Percentiles rank a stretch among this genome's conserved stretches.
phyloP scores from a whole-genome alignment of 2,113 vertebrate species.

The Gobius niger region DNA sequence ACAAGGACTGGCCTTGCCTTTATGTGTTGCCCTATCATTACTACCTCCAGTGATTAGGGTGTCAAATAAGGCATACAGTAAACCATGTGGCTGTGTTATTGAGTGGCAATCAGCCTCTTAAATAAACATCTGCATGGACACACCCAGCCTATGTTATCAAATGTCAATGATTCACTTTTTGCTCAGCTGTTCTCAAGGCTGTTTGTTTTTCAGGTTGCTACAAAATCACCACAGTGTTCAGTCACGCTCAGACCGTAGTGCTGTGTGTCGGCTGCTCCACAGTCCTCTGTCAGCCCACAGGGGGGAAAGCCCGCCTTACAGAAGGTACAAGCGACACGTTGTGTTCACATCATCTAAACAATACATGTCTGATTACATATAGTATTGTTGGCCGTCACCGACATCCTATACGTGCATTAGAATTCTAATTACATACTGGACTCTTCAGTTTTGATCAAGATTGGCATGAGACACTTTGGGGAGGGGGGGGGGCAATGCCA shows the following conservation, averaged over 20 bases:
- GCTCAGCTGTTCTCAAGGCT: not conserved
- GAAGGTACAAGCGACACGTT: conserved; percentile 64
- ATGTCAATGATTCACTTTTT: not conserved
- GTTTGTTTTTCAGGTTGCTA: conserved; percentile 69
- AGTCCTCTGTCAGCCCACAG: conserved; percentile 77
- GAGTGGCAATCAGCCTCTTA: conserved; percentile 40
- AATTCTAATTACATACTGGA: no score
- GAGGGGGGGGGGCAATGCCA: no score
- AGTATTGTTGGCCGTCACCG: no score
- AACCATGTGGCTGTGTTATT: conserved; percentile 38
- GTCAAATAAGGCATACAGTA: conserved; percentile 69
- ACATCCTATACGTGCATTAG: no score
- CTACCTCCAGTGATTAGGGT: conserved; percentile 56
- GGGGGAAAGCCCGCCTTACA: conserved; percentile 78
- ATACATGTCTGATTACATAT: no score
- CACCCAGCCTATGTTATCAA: not conserved
- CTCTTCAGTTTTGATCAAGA: no score
- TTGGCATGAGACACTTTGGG: no score
- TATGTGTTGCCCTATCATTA: conserved; percentile 71
- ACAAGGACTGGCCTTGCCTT: conserved; percentile 51
- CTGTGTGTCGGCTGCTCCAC: conserved; percentile 79
- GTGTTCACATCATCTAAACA: no score
- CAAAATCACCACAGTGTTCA: conserved; percentile 81
- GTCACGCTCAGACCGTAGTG: conserved; percentile 78
- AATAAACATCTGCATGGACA: conserved; percentile 48